Percentiles rank a stretch among this genome's conserved stretches.
Evolutionary conservation across 2,113 vertebrate species (phyloP).

Genomic region (Python bivittatus): DNA sequence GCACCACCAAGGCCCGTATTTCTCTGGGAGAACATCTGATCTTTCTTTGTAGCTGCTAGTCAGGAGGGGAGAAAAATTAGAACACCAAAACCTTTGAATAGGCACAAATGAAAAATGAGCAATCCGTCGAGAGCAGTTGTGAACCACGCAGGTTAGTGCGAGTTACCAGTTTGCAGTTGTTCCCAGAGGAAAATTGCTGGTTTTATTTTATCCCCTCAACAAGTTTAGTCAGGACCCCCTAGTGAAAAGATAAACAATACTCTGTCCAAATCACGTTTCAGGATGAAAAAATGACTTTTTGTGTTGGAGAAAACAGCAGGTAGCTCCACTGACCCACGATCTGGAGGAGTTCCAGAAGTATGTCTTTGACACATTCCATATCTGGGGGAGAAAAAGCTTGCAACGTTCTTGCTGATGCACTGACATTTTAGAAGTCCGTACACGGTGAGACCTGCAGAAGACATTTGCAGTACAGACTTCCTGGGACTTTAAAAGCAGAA

Average conservation of each 20-base stretch:
- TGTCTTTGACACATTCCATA: not conserved
- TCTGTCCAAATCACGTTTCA: slow-evolving; percentile 39
- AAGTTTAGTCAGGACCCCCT: slow-evolving; percentile 30
- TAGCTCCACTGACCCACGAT: slow-evolving; percentile 44
- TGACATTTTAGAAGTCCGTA: not conserved
- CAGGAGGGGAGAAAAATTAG: slow-evolving; percentile 30
- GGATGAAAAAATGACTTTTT: slow-evolving; percentile 22
- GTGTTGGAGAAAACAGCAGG: slow-evolving; percentile 41
- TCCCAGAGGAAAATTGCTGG: slow-evolving; percentile 13
- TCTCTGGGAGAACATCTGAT: slow-evolving; percentile 46
- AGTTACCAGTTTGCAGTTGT: slow-evolving; percentile 16
- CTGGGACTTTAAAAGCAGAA: not conserved
- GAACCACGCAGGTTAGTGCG: not conserved
- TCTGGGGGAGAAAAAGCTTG: not conserved
- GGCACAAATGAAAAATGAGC: slow-evolving; percentile 1
- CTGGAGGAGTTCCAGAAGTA: slow-evolving; percentile 48
- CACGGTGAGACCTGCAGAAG: not conserved
- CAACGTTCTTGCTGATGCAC: not conserved
- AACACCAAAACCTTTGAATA: slow-evolving; percentile 29
- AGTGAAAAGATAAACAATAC: slow-evolving; percentile 25
- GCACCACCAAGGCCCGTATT: slow-evolving; percentile 24
- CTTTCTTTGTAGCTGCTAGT: slow-evolving; percentile 50
- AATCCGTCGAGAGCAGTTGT: slow-evolving; percentile 26
- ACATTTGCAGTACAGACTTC: not conserved
- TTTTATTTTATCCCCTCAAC: not conserved